Conservation (phyloP, 2,888 invertebrate genomes). For the Calameuta pallipes region DNA sequence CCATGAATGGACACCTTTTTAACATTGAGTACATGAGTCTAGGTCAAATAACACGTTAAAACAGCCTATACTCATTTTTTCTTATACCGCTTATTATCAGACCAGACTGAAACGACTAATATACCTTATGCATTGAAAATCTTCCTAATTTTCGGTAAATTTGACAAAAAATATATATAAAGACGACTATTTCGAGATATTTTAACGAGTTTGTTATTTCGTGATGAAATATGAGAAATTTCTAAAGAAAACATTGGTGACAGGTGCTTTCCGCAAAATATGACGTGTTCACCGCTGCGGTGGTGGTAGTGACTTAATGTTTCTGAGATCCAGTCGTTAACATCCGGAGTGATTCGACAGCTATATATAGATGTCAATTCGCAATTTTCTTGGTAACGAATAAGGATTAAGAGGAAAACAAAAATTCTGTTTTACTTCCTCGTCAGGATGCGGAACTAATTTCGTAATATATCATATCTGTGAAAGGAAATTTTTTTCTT, state of each 20-base stretch:
- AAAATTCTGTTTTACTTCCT: not conserved
- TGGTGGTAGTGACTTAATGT: not conserved
- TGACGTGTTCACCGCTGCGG: not conserved
- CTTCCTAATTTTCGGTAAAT: too few species aligned
- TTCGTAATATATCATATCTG: not conserved
- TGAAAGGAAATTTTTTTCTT: not conserved
- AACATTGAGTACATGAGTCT: not conserved
- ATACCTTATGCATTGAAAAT: not conserved
- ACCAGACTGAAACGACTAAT: not conserved
- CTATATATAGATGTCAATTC: constrained; percentile 2
- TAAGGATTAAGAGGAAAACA: not conserved
- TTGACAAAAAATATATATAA: not conserved
- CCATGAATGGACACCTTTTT: constrained; percentile 1
- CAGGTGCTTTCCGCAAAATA: not conserved
- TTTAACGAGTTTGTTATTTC: not conserved
- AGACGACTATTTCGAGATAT: not conserved
- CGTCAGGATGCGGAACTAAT: not conserved
- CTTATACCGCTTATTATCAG: not conserved
- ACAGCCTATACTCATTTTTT: not conserved
- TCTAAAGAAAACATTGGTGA: not conserved
- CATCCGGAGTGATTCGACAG: not conserved
- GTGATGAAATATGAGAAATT: not conserved
- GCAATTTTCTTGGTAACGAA: not conserved
- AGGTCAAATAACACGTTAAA: not conserved
- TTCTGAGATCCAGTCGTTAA: not conserved